phyloP scores from a whole-genome alignment of 2,797 vertebrate genomes.

The Molossus molossus region DNA sequence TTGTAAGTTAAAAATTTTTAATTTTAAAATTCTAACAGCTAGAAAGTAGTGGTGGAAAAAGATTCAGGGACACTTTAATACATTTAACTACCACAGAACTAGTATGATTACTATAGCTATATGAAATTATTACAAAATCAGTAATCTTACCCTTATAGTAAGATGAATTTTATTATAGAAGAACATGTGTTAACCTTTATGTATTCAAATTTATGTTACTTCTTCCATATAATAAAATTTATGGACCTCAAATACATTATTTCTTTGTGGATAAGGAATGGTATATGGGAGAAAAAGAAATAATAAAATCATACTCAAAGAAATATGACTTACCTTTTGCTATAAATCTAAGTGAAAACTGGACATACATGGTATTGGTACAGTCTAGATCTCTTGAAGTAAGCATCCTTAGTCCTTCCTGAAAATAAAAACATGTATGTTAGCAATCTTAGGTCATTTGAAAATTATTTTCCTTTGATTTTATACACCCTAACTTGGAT shows the following conservation, averaged over 20 bases:
- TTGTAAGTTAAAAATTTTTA: conserved; percentile 3
- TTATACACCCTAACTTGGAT: background rate
- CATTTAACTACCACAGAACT: conserved; percentile 13
- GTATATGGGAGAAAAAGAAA: background rate
- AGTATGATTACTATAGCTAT: background rate
- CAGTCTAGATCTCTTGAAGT: conserved; percentile 98
- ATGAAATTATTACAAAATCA: conserved; percentile 35
- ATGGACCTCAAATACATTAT: background rate
- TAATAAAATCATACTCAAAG: background rate
- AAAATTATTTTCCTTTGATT: conserved; percentile 44
- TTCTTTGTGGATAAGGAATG: conserved; percentile 26
- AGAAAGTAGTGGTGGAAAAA: background rate
- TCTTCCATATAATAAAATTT: conserved; percentile 17
- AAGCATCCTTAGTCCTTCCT: conserved; percentile 98
- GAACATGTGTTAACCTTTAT: conserved; percentile 54
- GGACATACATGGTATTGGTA: conserved; percentile 96
- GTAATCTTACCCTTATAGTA: background rate
- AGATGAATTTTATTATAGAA: conserved; percentile 9
- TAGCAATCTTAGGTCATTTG: conserved; percentile 35
- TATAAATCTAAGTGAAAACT: conserved; percentile 99
- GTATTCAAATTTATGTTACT: conserved; percentile 31
- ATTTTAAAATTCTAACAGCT: conserved; percentile 43
- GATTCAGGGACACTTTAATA: background rate
- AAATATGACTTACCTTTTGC: conserved; percentile 93
- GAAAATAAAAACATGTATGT: conserved; percentile 81